phyloP scores from a whole-genome alignment of 2,797 vertebrate species.

The Hybognathus amarus region DNA sequence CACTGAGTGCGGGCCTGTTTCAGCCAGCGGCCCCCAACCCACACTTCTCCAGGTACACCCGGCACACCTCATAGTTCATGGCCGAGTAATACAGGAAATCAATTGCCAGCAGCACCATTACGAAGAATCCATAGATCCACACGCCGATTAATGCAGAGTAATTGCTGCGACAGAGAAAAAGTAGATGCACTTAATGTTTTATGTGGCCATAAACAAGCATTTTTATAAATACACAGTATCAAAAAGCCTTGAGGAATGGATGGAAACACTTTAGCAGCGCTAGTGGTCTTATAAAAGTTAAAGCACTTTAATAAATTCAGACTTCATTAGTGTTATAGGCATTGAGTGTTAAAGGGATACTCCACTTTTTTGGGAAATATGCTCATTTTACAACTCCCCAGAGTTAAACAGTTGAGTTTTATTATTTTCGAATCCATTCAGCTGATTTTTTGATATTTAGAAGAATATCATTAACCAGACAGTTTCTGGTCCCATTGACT shows the following conservation, averaged over 20 bases:
- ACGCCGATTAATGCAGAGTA: conserved; percentile 95
- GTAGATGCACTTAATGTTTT: conserved; percentile 36
- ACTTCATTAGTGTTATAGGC: background rate
- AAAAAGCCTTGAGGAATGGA: background rate
- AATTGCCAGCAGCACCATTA: conserved; percentile 90
- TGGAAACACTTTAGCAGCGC: background rate
- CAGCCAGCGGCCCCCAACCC: conserved; percentile 93
- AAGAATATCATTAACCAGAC: too few species aligned
- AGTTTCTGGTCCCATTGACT: too few species aligned
- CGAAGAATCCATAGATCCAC: conserved; percentile 98
- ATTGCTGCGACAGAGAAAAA: conserved; percentile 80
- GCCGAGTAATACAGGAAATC: conserved; percentile 98
- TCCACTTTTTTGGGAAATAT: too few species aligned
- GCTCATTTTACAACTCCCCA: too few species aligned
- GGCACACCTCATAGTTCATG: conserved; percentile 96
- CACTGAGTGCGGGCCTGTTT: conserved; percentile 88
- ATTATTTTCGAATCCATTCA: too few species aligned
- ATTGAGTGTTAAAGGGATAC: background rate
- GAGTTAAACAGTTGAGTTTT: too few species aligned
- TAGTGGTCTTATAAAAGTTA: background rate
- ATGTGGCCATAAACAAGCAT: conserved; percentile 12
- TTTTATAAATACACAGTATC: background rate
- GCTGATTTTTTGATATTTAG: too few species aligned
- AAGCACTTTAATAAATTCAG: conserved; percentile 8
- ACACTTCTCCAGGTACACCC: conserved; percentile 94